Evolutionary conservation across 2,797 vertebrate genomes (phyloP).

Genomic region (Leptatherina wallacei): DNA sequence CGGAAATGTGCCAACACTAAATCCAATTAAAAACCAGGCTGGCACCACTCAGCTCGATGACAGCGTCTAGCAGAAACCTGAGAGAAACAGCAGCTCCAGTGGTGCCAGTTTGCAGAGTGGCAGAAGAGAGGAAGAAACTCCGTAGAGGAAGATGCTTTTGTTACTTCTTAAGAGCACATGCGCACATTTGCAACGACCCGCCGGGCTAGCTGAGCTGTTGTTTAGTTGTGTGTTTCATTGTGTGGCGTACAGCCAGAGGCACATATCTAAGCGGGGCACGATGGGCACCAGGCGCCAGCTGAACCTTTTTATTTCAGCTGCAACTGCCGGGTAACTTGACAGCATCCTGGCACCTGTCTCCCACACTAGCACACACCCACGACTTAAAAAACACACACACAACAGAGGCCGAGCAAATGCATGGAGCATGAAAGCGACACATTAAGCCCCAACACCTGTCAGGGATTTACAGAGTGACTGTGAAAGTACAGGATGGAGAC

Average conservation of each 20-base stretch:
- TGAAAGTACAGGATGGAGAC: slow-evolving; percentile 37
- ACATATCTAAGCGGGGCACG: slow-evolving; percentile 76
- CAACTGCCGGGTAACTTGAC: slow-evolving; percentile 75
- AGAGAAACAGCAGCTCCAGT: slow-evolving; percentile 36
- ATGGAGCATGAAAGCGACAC: slow-evolving; percentile 33
- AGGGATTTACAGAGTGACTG: slow-evolving; percentile 49
- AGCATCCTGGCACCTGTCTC: slow-evolving; percentile 81
- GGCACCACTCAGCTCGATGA: slow-evolving; percentile 76
- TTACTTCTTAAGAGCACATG: slow-evolving; percentile 21
- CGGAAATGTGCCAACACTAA: slow-evolving; percentile 71
- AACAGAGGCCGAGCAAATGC: slow-evolving; percentile 37
- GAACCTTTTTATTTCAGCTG: slow-evolving; percentile 75
- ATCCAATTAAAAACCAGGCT: slow-evolving; percentile 75
- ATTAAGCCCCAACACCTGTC: slow-evolving; percentile 75
- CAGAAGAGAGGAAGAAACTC: slow-evolving; percentile 30
- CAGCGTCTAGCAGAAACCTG: slow-evolving; percentile 57
- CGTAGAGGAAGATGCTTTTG: slow-evolving; percentile 10
- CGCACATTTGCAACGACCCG: slow-evolving; percentile 47
- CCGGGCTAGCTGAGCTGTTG: slow-evolving; percentile 27
- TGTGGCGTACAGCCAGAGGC: slow-evolving; percentile 73
- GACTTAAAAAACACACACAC: slow-evolving; percentile 44
- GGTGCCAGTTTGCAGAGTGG: slow-evolving; percentile 59
- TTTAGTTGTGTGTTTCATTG: slow-evolving; percentile 34
- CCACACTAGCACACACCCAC: slow-evolving; percentile 48
- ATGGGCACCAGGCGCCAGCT: slow-evolving; percentile 76